A percentile compares a stretch with the other conserved stretches of the same genome.
Evolutionary conservation across 2,888 invertebrate genomes (phyloP).

Genomic region (Nesidiocoris tenuis): DNA sequence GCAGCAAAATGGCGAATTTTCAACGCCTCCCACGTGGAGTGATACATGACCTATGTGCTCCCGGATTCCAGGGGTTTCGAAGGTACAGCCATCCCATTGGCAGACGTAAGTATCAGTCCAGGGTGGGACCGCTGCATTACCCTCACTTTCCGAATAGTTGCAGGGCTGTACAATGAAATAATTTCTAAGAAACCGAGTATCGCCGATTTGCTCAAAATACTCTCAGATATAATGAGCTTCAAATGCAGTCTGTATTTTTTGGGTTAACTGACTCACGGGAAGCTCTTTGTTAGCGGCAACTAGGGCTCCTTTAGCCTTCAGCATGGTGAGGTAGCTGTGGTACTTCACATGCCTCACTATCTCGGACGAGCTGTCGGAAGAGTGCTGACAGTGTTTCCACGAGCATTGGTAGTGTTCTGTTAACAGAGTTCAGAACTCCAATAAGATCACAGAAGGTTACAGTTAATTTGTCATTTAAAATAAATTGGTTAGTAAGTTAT

Average conservation of each 20-base stretch:
- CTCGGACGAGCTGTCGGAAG: slow-evolving; percentile 58
- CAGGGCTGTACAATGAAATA: too few species aligned
- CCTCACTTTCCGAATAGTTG: slow-evolving; percentile 31
- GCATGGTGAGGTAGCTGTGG: slow-evolving; percentile 78
- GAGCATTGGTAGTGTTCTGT: slow-evolving; percentile 57
- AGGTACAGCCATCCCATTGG: slow-evolving; percentile 55
- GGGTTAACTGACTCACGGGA: too few species aligned
- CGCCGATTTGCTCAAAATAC: not conserved
- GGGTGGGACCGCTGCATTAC: slow-evolving; percentile 56
- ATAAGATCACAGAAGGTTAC: not conserved
- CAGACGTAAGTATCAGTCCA: slow-evolving; percentile 53
- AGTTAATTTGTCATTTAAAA: too few species aligned
- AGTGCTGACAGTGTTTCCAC: slow-evolving; percentile 63
- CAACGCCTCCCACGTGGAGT: not conserved
- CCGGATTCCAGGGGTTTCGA: slow-evolving; percentile 28
- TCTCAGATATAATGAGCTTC: not conserved
- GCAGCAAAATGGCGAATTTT: slow-evolving; percentile 1
- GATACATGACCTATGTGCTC: slow-evolving; percentile 44
- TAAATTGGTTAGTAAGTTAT: too few species aligned
- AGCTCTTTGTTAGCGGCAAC: slow-evolving; percentile 63
- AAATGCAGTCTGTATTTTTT: too few species aligned
- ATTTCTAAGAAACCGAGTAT: too few species aligned
- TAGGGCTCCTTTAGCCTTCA: slow-evolving; percentile 72
- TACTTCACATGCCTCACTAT: slow-evolving; percentile 76
- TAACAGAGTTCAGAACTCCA: slow-evolving; percentile 27